A percentile compares a stretch with the other conserved stretches of the same genome.
phyloP scores from a whole-genome alignment of 2,113 vertebrate genomes.

The Oxygymnocypris stewartii region DNA sequence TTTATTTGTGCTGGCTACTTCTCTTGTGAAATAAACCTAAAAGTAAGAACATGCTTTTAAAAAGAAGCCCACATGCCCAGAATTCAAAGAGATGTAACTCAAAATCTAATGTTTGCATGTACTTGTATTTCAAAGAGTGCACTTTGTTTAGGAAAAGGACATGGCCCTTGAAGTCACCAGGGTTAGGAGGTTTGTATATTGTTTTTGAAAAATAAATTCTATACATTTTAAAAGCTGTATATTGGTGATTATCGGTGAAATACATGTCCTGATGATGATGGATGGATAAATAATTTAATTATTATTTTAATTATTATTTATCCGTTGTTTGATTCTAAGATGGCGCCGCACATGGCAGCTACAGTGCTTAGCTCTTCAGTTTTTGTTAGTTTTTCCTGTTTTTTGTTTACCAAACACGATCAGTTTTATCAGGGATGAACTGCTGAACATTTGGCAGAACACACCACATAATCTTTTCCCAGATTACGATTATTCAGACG shows the following conservation, averaged over 20 bases:
- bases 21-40: slow-evolving; percentile 9
- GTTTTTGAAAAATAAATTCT: too few species aligned
- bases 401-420: too few species aligned
- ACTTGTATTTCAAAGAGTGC: not conserved
- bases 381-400: too few species aligned
- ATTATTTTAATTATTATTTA: too few species aligned
- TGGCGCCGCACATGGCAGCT: too few species aligned
- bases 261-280: not conserved
- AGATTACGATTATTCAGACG: too few species aligned
- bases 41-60: not conserved
- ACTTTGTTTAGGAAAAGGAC: not conserved
- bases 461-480: too few species aligned
- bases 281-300: too few species aligned
- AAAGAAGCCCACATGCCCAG: not conserved
- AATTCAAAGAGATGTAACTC: not conserved
- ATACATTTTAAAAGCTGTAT: not conserved
- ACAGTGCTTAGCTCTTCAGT: too few species aligned
- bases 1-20: not conserved
- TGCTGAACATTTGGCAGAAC: too few species aligned
- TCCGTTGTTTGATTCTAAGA: too few species aligned
- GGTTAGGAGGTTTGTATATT: not conserved
- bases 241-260: not conserved
- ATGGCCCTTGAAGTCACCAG: not conserved
- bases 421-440: too few species aligned
- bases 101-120: not conserved